A percentile compares a stretch with the other conserved stretches of the same genome.
phyloP scores from a whole-genome alignment of 2,797 vertebrate species.

The Microhierax caerulescens region DNA sequence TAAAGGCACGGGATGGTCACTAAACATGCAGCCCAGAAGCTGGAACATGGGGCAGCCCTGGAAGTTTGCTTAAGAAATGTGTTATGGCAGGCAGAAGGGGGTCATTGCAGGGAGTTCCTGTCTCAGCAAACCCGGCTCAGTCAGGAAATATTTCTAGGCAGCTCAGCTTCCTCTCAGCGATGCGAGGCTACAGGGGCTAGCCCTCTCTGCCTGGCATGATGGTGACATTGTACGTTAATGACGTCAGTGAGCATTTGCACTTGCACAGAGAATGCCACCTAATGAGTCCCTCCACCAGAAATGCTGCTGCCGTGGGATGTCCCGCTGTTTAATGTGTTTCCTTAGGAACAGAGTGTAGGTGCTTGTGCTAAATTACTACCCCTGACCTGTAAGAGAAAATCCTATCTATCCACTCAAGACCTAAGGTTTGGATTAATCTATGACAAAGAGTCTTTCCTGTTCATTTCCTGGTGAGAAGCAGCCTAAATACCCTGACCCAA shows the following conservation, averaged over 20 bases:
- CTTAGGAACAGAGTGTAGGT: neutral
- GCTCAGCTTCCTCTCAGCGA: neutral
- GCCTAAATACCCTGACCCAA: neutral
- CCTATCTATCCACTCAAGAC: neutral
- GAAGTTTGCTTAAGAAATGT: neutral
- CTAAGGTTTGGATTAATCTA: constrained; percentile 26
- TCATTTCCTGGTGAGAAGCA: constrained; percentile 39
- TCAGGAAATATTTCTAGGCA: neutral
- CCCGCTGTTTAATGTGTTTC: neutral
- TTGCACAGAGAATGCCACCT: neutral
- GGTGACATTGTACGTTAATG: neutral
- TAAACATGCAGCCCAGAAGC: neutral
- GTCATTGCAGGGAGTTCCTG: neutral
- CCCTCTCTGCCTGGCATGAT: neutral
- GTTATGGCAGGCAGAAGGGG: neutral
- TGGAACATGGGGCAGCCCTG: neutral
- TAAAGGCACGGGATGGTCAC: fast-evolving
- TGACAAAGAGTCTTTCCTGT: constrained; percentile 32
- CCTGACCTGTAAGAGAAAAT: neutral
- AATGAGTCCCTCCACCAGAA: neutral
- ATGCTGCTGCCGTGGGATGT: neutral
- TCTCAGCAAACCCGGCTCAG: neutral
- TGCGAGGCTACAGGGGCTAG: neutral
- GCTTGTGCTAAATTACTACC: neutral
- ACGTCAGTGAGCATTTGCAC: neutral